phyloP scores from a whole-genome alignment of 2,113 vertebrate species.

The Lophochroa leadbeateri region DNA sequence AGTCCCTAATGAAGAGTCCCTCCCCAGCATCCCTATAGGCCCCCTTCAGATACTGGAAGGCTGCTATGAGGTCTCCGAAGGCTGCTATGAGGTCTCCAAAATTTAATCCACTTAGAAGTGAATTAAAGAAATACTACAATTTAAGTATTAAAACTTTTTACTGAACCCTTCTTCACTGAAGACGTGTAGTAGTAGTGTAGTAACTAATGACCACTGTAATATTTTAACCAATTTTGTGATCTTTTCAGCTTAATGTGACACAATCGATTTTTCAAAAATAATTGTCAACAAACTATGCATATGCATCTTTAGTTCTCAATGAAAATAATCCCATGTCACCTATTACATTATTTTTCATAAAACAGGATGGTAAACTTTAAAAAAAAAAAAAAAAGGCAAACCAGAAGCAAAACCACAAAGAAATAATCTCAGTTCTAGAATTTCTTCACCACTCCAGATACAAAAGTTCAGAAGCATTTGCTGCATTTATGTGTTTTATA shows the following conservation, averaged over 20 bases:
- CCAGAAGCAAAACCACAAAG: background rate
- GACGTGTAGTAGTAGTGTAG: background rate
- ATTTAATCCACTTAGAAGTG: background rate
- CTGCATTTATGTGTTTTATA: background rate
- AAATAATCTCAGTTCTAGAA: background rate
- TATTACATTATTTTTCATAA: background rate
- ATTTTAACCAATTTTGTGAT: background rate
- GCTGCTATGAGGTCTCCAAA: too few species aligned
- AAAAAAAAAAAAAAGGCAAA: background rate
- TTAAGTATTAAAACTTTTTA: background rate
- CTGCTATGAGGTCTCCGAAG: too few species aligned
- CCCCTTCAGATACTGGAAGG: too few species aligned
- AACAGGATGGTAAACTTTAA: background rate
- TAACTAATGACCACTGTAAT: background rate
- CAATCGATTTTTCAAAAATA: background rate
- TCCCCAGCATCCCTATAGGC: too few species aligned
- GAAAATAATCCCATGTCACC: background rate
- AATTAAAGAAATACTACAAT: background rate
- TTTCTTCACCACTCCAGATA: background rate
- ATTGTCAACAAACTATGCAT: background rate
- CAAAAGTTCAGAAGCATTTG: background rate
- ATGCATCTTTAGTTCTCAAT: background rate
- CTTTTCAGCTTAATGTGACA: background rate
- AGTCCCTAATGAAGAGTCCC: too few species aligned
- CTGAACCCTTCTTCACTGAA: background rate